Conservation (phyloP, 1,140 invertebrate genomes). For the Aphelenchoides besseyi region DNA sequence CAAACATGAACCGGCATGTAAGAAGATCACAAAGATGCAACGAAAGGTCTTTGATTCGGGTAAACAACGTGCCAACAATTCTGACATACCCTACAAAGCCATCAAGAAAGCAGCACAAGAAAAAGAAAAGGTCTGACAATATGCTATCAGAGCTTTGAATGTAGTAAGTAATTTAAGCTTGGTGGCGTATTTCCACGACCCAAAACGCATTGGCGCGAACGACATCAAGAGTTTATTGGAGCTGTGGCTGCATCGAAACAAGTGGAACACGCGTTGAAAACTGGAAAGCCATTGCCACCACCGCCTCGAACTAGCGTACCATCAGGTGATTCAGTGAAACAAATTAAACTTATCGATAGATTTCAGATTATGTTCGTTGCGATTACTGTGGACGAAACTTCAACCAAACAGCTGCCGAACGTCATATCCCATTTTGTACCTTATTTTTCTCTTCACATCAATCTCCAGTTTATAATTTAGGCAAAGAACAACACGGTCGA, state of each 20-base stretch:
- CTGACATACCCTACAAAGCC: constrained; percentile 46
- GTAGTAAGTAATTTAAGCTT: constrained; percentile 8
- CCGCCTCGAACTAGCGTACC: constrained; percentile 35
- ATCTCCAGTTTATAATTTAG: too few relatives aligned
- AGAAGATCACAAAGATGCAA: constrained; percentile 49
- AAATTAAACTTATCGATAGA: constrained; percentile 11
- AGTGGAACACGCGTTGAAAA: constrained; percentile 76
- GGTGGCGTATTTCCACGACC: constrained; percentile 61
- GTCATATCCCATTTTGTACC: constrained; percentile 92
- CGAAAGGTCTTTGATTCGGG: constrained; percentile 54
- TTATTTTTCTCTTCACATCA: too few relatives aligned
- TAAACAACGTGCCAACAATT: constrained; percentile 47
- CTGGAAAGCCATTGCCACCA: constrained; percentile 40
- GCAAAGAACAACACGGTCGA: constrained; percentile 63
- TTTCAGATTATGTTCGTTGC: constrained; percentile 82
- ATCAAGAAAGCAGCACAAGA: constrained; percentile 47
- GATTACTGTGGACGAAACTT: constrained; percentile 84
- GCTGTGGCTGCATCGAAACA: constrained; percentile 81
- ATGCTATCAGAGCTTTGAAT: neutral
- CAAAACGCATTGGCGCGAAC: constrained; percentile 79
- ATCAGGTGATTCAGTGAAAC: constrained; percentile 21
- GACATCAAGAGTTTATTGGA: constrained; percentile 86
- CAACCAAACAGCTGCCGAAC: constrained; percentile 77
- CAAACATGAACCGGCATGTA: constrained; percentile 52
- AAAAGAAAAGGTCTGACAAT: constrained; percentile 50